Conservation (phyloP, 2,888 invertebrate species). For the Acleris sparsana region DNA sequence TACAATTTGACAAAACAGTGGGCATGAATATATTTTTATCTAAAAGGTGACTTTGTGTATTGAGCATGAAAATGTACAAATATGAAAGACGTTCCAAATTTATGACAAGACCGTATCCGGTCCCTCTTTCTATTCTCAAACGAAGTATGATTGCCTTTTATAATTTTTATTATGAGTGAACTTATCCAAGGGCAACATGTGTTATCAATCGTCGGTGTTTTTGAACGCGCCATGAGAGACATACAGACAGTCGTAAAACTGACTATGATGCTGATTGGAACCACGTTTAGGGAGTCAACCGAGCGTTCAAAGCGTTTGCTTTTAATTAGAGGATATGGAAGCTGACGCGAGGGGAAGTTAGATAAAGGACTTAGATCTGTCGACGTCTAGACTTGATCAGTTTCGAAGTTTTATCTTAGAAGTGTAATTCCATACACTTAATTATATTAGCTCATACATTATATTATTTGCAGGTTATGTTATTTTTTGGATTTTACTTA, state of each 20-base stretch:
- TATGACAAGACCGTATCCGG: conserved; percentile 16
- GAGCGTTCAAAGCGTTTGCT: conserved; percentile 63
- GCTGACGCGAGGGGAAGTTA: conserved; percentile 56
- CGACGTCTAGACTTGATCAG: conserved; percentile 25
- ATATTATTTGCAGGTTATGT: no score
- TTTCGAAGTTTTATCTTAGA: background rate
- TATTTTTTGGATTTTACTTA: no score
- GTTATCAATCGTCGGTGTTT: conserved; percentile 73
- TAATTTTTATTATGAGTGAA: conserved; percentile 36
- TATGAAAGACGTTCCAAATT: background rate
- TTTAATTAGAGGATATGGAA: conserved; percentile 74
- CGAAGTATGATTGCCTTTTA: conserved; percentile 17
- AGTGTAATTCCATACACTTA: background rate
- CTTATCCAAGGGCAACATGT: conserved; percentile 57
- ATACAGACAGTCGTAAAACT: conserved; percentile 77
- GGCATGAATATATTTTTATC: no score
- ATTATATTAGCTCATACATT: no score
- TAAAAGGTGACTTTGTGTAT: no score
- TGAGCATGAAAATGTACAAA: background rate
- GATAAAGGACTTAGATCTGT: conserved; percentile 15
- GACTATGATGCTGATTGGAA: conserved; percentile 71
- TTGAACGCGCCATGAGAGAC: conserved; percentile 63
- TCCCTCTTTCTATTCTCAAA: conserved; percentile 1
- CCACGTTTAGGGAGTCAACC: conserved; percentile 69
- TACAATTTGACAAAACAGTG: no score